These are phyloP conservation scores for Charadrius vociferus DNA, from an alignment of 2,113 vertebrate genomes.

Conservation along the genomic window DNA sequence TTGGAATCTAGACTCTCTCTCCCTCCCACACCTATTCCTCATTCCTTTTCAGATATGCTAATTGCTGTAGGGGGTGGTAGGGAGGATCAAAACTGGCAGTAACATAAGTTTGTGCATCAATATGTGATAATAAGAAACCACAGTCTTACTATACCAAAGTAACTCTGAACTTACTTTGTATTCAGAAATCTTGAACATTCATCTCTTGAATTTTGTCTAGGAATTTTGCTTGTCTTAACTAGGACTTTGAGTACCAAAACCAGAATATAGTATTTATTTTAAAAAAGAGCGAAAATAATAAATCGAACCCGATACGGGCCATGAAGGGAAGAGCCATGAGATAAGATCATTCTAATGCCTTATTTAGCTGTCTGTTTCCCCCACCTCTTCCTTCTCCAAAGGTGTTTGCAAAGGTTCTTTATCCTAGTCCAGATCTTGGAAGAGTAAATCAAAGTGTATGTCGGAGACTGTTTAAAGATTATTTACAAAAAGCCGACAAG, in stretches of 20 bases:
- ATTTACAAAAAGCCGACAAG: neutral
- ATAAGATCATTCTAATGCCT: neutral
- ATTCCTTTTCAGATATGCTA: neutral
- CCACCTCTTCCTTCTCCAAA: neutral
- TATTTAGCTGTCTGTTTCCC: neutral
- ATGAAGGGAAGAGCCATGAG: neutral
- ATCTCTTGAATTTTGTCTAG: conserved; percentile 48
- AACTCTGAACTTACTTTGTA: conserved; percentile 60
- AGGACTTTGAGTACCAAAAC: conserved; percentile 33
- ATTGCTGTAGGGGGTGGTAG: neutral
- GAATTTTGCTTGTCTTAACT: conserved; percentile 55
- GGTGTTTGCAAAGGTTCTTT: neutral
- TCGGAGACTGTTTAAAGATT: neutral
- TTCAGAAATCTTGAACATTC: conserved; percentile 41
- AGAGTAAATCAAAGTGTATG: neutral
- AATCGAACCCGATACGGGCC: neutral
- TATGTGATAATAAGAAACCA: conserved; percentile 63
- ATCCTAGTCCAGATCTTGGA: neutral
- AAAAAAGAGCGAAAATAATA: neutral
- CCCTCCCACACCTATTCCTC: neutral
- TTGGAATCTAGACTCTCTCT: neutral
- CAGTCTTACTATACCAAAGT: conserved; percentile 53
- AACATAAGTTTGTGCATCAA: conserved; percentile 18
- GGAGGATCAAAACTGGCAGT: conserved; percentile 35
- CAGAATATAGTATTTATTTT: neutral